Base-by-base conservation (phyloP, 2,888 invertebrate genomes). In the Stenichneumon culpator region DNA sequence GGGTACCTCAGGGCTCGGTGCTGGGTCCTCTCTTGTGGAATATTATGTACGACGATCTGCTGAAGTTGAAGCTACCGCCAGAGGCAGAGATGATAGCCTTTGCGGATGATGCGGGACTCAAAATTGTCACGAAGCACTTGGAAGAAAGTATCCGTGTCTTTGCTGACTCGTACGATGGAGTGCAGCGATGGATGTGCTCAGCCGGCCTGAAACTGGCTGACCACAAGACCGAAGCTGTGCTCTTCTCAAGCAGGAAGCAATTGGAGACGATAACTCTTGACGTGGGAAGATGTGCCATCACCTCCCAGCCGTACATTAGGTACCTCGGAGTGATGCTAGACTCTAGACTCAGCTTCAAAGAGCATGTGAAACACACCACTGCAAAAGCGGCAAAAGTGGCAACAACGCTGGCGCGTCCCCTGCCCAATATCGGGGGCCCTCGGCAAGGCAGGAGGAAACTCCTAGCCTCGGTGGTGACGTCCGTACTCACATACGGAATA, bases 351-450 rank as follows among this genome's bases (percentile, higher is more conserved):
- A 65, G 16, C 22, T 57, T 57, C 11, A 57, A 57, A 11, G 9
- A 57, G 0, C 54, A 57, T n/a, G 47, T 6, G n/a, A 39, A 39
- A n/a, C 54, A n/a, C 14, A 22, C 50, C 0, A 70, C 47, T 32
- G 19, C 22, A 2, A 70, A 70, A 52, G 44, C 70, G 2, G 2
- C 1, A 0, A 47, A 22, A 19, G 84, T 86, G 19, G 68, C 54
- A 0, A 25, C 80, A 3, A 75, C 63, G 16, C 52, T 89, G 47
- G 57, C 80, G 2, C 69, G 86, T 11, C 80, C 88, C 1, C 86
- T 88, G 88, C 85, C 86, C 2, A 88, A 89, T 47, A 50, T 86
- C 36, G 87, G 87, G n/a, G 87, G 88, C 25, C 84, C 86, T 1
- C 82, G 73, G 5, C 83, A 86, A 65, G 47, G 16, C 9, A 74